Conservation (phyloP, 2,888 invertebrate species). For the Nomada ferruginata region DNA sequence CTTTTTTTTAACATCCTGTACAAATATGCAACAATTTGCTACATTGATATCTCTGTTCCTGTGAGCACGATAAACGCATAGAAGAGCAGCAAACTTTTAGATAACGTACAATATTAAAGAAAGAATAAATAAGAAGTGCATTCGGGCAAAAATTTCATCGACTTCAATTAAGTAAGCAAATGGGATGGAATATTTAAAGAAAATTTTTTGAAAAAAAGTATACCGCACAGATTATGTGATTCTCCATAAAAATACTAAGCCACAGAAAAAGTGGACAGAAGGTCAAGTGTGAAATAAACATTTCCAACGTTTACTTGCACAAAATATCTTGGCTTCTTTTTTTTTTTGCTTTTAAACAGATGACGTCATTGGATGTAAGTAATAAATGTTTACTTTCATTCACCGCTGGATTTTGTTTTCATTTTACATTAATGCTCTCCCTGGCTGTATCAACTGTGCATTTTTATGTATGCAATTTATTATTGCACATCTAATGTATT, state of each 20-base stretch:
- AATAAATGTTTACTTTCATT: slow-evolving; percentile 8
- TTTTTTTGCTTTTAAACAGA: neutral
- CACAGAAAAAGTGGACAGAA: neutral
- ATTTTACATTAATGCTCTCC: neutral
- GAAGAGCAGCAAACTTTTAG: neutral
- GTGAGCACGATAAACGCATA: neutral
- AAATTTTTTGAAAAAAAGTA: neutral
- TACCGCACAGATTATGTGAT: neutral
- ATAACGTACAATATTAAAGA: neutral
- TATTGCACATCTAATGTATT: neutral
- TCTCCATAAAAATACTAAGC: neutral
- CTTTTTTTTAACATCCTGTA: neutral
- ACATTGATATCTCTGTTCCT: slow-evolving; percentile 3
- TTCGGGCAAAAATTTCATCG: too few species aligned
- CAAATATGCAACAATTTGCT: neutral
- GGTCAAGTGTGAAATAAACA: neutral
- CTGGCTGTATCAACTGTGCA: too few species aligned
- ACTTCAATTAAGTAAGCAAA: too few species aligned
- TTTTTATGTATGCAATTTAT: neutral
- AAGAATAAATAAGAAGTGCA: neutral
- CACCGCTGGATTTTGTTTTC: neutral
- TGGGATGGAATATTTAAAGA: too few species aligned
- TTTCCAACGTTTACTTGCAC: neutral
- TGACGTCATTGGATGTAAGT: neutral
- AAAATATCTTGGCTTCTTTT: too few species aligned